Evolutionary conservation across 2,888 invertebrate genomes (phyloP), one percentile per base, ranked within the genome.

Genomic region (Luperina nickerlii): DNA sequence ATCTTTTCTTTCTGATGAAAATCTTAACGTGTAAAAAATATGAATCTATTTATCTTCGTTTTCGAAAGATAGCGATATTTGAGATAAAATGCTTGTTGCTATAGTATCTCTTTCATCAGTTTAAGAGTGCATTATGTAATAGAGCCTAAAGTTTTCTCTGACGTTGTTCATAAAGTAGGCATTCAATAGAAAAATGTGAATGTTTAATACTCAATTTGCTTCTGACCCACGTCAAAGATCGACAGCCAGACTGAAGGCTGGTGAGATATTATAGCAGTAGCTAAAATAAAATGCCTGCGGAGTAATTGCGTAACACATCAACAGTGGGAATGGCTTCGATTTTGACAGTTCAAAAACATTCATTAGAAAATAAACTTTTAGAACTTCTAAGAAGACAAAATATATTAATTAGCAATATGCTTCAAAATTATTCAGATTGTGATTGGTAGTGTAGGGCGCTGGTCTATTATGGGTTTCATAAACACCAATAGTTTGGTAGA

Each of bases 1-100:
- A 51, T 81, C 57, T 81, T 57, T 68, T 63, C n/a, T 81, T 45
- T 45, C 60, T 57, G 27, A 71, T 38, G 15, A 51, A 77, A 27
- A 78, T 57, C 27, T 62, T 62, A 42, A 15, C 69, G 67, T 38
- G 11, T 76, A 60, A 11, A 42, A 15, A 60, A 81, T 77, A 42
- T 32, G 9, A 65, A 77, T 70, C 42, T 60, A 67, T 24, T 24
- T 67, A 81, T 81, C 83, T 83, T 24, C 11, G 57, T 45, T 9
- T 78, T 45, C 20, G 27, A 60, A 60, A 68, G 79, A 72, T 78
- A 60, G n/a, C n/a, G 13, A 70, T 62, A 24, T 71, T 54, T 57
- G 18, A 54, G 38, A 79, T 79, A 62, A 63, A 65, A 51, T 54
- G 38, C 51, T 54, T 38, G 72, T 79, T 70, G 60, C 51, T 48